Base-by-base conservation (phyloP, 2,797 vertebrate species). In the Acipenser transmontanus region DNA sequence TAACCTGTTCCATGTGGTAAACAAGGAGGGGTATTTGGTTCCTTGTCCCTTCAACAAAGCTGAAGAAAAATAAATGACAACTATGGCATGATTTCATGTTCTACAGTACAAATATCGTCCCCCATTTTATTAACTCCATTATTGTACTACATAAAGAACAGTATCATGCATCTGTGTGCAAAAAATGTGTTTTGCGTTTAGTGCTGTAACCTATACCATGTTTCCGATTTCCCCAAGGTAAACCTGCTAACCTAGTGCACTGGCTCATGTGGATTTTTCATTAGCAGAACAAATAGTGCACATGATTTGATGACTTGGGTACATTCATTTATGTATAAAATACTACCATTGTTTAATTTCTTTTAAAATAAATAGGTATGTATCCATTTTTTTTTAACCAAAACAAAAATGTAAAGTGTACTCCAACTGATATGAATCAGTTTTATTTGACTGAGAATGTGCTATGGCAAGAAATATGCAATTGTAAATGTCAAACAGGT, bases 241-340 rank as follows among this genome's bases (percentile, higher is more conserved):
- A 81, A 81, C 80, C 48, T 34, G 57, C 51, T 61, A 47, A 57
- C 63, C 67, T 69, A 47, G 10, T 47, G 62, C 64, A 49, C 48
- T 62, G 47, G 12, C 70, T 74, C 79, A 69, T 71, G 67, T 64
- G 74, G 70, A 70, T 75, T 70, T 72, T 74, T 81, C 80, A 70
- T 71, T 68, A 72, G 71, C 51, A 72, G 68, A 76, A 82, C 78
- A 87, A 88, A 81, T 85, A 84, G 74, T 78, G 82, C 77, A 81
- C 73, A 70, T 77, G 73, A 75, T 80, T 75, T 78, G 80, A 87
- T 84, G 82, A 86, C 78, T 81, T 67, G 79, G 84, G 82, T 51
- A 78, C 78, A 72, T 81, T 70, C 62, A 70, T 72, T 87, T 88
- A 75, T 66, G 51, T 49, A 59, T 34, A 64, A 77, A 71, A 70